phyloP scores from a whole-genome alignment of 2,113 vertebrate genomes.

The Stigmatopora argus region DNA sequence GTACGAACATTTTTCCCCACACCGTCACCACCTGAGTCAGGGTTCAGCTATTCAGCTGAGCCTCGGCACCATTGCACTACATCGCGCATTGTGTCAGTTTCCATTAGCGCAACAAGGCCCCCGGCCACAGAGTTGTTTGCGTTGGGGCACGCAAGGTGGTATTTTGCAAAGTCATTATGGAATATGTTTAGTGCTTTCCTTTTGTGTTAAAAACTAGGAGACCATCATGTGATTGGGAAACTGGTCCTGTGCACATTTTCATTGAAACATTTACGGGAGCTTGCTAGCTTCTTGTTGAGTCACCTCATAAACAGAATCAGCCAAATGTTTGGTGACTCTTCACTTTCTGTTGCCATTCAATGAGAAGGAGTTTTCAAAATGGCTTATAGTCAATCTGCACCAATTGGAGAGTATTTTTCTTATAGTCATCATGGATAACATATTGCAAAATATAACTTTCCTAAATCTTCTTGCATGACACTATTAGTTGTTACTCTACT shows the following conservation, averaged over 20 bases:
- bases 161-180: conserved; percentile 6
- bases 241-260: not conserved
- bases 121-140: conserved; percentile 32
- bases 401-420: no score
- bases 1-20: conserved; percentile 34
- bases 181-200: conserved; percentile 10
- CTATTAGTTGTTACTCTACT: no score
- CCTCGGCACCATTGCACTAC: conserved; percentile 52
- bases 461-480: no score
- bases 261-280: not conserved
- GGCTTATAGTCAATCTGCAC: no score
- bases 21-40: conserved; percentile 50
- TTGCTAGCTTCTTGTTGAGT: not conserved
- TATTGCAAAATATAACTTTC: no score
- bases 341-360: not conserved
- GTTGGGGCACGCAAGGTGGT: conserved; percentile 26
- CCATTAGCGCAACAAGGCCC: conserved; percentile 36
- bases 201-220: not conserved
- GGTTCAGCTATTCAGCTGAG: conserved; percentile 46
- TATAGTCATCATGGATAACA: no score
- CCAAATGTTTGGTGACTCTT: not conserved
- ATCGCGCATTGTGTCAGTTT: conserved; percentile 46
- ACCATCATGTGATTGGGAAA: not conserved
- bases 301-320: not conserved
- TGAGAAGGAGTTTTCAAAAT: no score